A percentile compares a stretch with the other conserved stretches of the same genome.
These are phyloP conservation scores for Lasiurus borealis DNA, from an alignment of 2,113 vertebrate genomes.

Conservation along the genomic window DNA sequence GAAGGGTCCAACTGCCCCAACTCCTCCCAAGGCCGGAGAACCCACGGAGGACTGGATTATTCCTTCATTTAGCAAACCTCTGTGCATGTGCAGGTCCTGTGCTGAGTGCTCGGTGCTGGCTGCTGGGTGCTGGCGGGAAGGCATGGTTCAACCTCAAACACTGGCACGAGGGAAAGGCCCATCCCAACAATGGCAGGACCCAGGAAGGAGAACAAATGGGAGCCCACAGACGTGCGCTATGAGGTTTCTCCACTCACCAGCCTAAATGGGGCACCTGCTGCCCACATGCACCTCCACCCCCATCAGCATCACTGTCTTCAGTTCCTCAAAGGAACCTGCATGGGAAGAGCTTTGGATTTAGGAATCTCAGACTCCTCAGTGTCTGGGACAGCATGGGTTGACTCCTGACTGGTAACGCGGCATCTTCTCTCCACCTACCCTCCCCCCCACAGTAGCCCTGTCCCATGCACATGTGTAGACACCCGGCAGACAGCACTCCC, in stretches of 20 bases:
- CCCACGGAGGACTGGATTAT: neutral
- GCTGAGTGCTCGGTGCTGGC: neutral
- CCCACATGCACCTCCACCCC: neutral
- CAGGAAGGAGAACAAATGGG: neutral
- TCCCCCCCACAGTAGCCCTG: too few relatives aligned
- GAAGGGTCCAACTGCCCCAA: neutral
- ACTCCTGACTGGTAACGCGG: too few relatives aligned
- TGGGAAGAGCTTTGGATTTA: neutral
- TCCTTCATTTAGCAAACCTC: neutral
- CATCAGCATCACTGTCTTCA: neutral
- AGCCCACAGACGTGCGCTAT: neutral
- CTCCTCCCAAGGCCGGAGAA: neutral
- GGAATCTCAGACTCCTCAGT: neutral
- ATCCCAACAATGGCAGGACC: neutral
- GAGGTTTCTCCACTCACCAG: neutral
- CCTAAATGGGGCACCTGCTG: neutral
- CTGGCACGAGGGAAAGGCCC: neutral
- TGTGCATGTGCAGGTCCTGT: neutral
- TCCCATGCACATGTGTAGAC: neutral
- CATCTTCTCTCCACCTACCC: neutral
- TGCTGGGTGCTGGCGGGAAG: neutral
- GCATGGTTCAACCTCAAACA: neutral
- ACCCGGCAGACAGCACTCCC: accelerated
- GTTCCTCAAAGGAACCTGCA: neutral
- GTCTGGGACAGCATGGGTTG: neutral